These are phyloP conservation scores for Poicephalus meyeri DNA, from an alignment of 2,113 vertebrate genomes.

Conservation along the genomic window DNA sequence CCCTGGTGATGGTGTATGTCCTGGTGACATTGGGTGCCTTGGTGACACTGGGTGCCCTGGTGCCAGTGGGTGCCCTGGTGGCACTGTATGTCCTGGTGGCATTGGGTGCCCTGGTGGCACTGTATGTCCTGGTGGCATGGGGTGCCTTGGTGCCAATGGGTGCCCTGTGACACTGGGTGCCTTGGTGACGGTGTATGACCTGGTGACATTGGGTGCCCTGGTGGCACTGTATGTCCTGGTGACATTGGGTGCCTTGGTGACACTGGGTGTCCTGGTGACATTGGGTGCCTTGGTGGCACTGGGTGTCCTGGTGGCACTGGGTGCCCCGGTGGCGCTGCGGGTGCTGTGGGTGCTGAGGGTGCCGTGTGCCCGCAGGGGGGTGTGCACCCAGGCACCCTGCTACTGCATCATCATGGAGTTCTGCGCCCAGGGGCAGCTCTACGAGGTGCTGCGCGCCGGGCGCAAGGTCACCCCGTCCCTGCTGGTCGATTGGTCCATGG, in stretches of 20 bases:
- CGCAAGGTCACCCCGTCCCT: slow-evolving; percentile 92
- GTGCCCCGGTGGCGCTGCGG: rapidly evolving
- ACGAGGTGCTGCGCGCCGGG: slow-evolving; percentile 95
- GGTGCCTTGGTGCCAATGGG: rapidly evolving
- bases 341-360: background rate
- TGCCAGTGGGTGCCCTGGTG: too few relatives aligned
- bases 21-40: too few relatives aligned
- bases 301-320: background rate
- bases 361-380: slow-evolving; percentile 80
- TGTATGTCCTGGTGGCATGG: rapidly evolving
- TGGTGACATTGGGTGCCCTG: rapidly evolving
- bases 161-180: too few relatives aligned
- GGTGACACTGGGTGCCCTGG: too few relatives aligned
- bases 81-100: too few relatives aligned
- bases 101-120: too few relatives aligned
- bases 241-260: too few relatives aligned
- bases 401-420: slow-evolving; percentile 99
- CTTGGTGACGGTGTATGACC: background rate
- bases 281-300: too few relatives aligned
- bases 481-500: slow-evolving; percentile 98
- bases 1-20: too few relatives aligned
- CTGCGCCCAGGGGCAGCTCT: slow-evolving; percentile 98
- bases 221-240: too few relatives aligned
- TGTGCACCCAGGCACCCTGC: slow-evolving; percentile 97
- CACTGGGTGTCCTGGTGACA: too few relatives aligned